Percentiles rank a stretch among this genome's conserved stretches.
phyloP scores from a whole-genome alignment of 2,888 invertebrate species.

The Conomelus anceps region DNA sequence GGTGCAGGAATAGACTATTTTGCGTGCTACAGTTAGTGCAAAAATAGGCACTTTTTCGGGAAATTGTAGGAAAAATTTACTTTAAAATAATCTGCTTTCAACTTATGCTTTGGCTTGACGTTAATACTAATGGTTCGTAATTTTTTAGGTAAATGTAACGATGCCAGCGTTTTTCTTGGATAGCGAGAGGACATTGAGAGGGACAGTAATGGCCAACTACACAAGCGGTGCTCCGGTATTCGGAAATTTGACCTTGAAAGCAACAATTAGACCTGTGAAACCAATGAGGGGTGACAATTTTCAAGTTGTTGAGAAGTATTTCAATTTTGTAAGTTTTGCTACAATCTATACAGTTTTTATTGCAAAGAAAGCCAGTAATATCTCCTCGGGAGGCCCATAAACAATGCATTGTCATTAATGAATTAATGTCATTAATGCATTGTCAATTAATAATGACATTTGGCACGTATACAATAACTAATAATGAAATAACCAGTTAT shows the following conservation, averaged over 20 bases:
- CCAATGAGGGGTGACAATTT: conserved; percentile 37
- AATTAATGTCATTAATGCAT: too few relatives aligned
- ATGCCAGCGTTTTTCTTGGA: conserved; percentile 93
- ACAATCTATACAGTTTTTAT: neutral
- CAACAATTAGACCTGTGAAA: conserved; percentile 63
- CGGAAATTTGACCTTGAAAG: conserved; percentile 82
- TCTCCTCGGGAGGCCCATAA: neutral
- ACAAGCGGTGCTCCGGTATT: conserved; percentile 86
- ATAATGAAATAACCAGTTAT: too few relatives aligned
- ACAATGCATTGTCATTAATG: too few relatives aligned
- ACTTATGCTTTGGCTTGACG: neutral
- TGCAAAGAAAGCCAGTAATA: neutral
- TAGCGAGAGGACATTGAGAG: conserved; percentile 74
- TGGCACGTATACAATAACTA: too few relatives aligned
- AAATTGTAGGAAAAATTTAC: too few relatives aligned
- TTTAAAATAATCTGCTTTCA: too few relatives aligned
- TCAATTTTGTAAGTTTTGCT: conserved; percentile 59
- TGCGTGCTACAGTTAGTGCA: too few relatives aligned
- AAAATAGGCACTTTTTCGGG: too few relatives aligned
- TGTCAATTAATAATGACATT: too few relatives aligned
- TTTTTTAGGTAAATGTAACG: conserved; percentile 74
- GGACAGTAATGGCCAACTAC: conserved; percentile 88
- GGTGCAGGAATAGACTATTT: too few relatives aligned
- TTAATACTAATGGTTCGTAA: neutral
- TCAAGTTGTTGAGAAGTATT: conserved; percentile 61